Evolutionary conservation across 2,113 vertebrate genomes (phyloP), one percentile per base, ranked within the genome.

Genomic region (Carlito syrichta): DNA sequence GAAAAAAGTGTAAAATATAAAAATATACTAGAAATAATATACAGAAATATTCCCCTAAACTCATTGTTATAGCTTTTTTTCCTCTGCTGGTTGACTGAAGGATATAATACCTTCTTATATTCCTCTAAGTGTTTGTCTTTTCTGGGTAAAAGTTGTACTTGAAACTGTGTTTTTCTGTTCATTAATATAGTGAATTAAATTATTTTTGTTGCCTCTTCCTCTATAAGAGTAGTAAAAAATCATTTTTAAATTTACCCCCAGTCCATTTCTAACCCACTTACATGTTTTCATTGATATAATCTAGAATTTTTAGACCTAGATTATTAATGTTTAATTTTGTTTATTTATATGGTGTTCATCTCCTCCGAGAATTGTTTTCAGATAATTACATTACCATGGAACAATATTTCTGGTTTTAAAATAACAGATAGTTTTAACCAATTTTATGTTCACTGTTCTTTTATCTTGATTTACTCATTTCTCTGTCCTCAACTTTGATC

Each of bases 311-410:
- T 68, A 95, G 23, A 73, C 10, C 62, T 4, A 12, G 43, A 68
- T 74, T 66, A 60, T 82, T 86, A 89, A 94, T 60, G 30, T 69
- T 93, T 78, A 86, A 90, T 62, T 90, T 90, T 76, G 38, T 91
- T 66, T 89, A 17, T 76, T 95, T 94, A 81, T 79, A 71, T 63
- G 38, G 30, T 5, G 0, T 68, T 84, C 43, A 50, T 94, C 50
- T 96, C 91, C 84, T 85, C 60, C 79, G 88, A 89, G 45, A 83
- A 88, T 52, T 81, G 40, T 63, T 96, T 73, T 58, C 54, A 85
- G 58, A 68, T 78, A 52, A 87, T 88, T n/a, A 1, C 14, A 66
- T 71, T 77, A 52, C 48, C 74, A n/a, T 62, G 54, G 73, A 74
- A 83, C 68, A 50, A 30, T 32, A 60, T 73, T 94, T 71, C 66